Conservation (phyloP, 1,140 invertebrate species). For the Drosophila carrolli region DNA sequence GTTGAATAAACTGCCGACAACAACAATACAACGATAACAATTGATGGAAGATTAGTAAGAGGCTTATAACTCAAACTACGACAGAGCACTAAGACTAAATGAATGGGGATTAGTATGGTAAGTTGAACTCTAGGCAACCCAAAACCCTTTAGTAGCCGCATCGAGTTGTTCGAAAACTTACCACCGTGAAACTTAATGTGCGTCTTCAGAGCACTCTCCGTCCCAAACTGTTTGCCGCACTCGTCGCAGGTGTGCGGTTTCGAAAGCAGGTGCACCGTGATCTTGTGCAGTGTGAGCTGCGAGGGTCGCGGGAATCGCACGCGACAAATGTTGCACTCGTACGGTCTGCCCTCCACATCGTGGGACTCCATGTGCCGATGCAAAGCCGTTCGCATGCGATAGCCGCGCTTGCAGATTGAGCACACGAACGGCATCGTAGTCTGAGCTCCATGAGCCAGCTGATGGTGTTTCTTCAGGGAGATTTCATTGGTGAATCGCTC, state of each 20-base stretch:
- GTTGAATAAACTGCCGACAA: slow-evolving; percentile 58
- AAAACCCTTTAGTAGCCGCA: slow-evolving; percentile 15
- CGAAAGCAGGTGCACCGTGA: slow-evolving; percentile 75
- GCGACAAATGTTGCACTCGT: slow-evolving; percentile 73
- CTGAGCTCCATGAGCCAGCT: slow-evolving; percentile 71
- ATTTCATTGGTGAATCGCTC: slow-evolving; percentile 74
- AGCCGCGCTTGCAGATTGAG: slow-evolving; percentile 75
- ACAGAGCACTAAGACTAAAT: slow-evolving; percentile 16
- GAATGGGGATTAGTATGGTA: slow-evolving; percentile 25
- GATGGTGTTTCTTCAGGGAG: slow-evolving; percentile 76
- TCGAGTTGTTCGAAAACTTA: slow-evolving; percentile 56
- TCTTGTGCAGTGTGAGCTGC: slow-evolving; percentile 75
- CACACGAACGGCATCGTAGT: slow-evolving; percentile 74
- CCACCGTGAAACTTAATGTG: slow-evolving; percentile 84
- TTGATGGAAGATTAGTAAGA: slow-evolving; percentile 20
- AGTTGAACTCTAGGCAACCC: slow-evolving; percentile 41
- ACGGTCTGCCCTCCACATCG: slow-evolving; percentile 73
- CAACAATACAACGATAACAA: slow-evolving; percentile 43
- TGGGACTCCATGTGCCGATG: slow-evolving; percentile 82
- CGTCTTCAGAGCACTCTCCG: slow-evolving; percentile 83
- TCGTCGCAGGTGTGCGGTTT: slow-evolving; percentile 78
- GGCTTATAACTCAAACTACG: slow-evolving; percentile 12
- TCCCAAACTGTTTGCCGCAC: slow-evolving; percentile 83
- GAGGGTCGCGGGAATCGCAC: slow-evolving; percentile 77
- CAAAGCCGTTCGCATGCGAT: slow-evolving; percentile 74